Evolutionary conservation across 1,140 invertebrate genomes (phyloP), one percentile per base, ranked within the genome.

Genomic region (Eumeta japonica): DNA sequence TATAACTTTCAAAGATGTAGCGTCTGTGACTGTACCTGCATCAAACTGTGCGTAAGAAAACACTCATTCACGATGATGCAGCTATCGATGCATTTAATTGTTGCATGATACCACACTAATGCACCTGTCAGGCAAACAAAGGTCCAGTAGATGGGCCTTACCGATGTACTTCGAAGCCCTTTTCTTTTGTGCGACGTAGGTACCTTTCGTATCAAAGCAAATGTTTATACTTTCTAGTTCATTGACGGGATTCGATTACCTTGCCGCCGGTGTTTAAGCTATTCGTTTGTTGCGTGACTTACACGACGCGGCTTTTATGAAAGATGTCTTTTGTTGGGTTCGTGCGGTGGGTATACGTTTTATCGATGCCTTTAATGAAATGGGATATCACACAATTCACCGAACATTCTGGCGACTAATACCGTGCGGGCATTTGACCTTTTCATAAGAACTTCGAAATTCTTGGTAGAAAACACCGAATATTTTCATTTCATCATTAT

Each of bases 111-210:
- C 40, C 54, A 54, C 55, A 52, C 64, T 72, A 72, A 72, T 68
- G 67, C 62, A 72, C 63, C 67, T 68, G 67, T 68, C 67, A 72
- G 60, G 60, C 45, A 59, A 72, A 68, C 64, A 72, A 72, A 68
- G 58, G 55, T 48, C 38, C 48, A 36, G 19, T 47, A 46, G 65
- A 64, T 66, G 68, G 68, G 66, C 52, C 55, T 52, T 39, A 49
- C 59, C 66, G 67, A 63, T 65, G 64, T 62, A 50, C 52, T 55
- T 53, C 58, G 58, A 48, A 50, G 41, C 16, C 41, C 55, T 56
- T 56, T 52, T 48, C 45, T n/a, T n/a, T 38, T 50, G 44, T 40
- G 33, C 46, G 34, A 37, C 37, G 44, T 39, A 47, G 46, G 56
- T 51, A 51, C 41, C 35, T 41, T 24, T n/a, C 20, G 5, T 24